Evolutionary conservation across 2,888 invertebrate genomes (phyloP), one percentile per base, ranked within the genome.

Genomic region (Habrosyne pyritoides): DNA sequence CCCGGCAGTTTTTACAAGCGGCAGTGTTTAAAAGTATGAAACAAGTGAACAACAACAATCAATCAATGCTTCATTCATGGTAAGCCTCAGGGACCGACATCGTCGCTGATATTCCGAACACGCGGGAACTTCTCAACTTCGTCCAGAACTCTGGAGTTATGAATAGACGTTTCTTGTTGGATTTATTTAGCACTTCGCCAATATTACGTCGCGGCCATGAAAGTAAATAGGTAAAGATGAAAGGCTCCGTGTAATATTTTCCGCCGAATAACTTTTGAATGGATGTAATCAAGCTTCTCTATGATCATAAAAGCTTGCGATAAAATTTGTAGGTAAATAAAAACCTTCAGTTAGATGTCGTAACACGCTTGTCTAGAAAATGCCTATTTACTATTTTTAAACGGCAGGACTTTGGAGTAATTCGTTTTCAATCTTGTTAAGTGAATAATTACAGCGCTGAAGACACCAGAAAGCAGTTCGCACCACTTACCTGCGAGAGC

Each of bases 11-110:
- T 18, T 42, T 3, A 36, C 14, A 18, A 18, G n/a, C 42, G 42
- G 18, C 8, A 18, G 42, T 42, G 18, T 18, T 42, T 14, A 14
- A 42, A 42, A 42, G 18, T 42, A 42, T 42, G 1, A 42, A 42
- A 42, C 36, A 42, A 42, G 36, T 18, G 42, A 42, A 42, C 36
- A 36, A 36, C 42, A 42, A 18, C 42, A 42, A 42, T 42, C 42
- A 42, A 42, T 42, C 42, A 42, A 42, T 18, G 42, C 42, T 42
- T 7, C 24, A 42, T 42, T 42, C 42, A 42, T 42, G 42, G 18
- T 18, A 18, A 42, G 8, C 18, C 8, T n/a, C 18, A 2, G 18
- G 42, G 42, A 42, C 8, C 42, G 18, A n/a, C 42, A 2, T 42
- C 36, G 14, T 36, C 36, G 18, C 42, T n/a, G n/a, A 33, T 30